A percentile compares a stretch with the other conserved stretches of the same genome.
Evolutionary conservation across 1,140 invertebrate genomes (phyloP).

Genomic region (Scaptomyza hsui): DNA sequence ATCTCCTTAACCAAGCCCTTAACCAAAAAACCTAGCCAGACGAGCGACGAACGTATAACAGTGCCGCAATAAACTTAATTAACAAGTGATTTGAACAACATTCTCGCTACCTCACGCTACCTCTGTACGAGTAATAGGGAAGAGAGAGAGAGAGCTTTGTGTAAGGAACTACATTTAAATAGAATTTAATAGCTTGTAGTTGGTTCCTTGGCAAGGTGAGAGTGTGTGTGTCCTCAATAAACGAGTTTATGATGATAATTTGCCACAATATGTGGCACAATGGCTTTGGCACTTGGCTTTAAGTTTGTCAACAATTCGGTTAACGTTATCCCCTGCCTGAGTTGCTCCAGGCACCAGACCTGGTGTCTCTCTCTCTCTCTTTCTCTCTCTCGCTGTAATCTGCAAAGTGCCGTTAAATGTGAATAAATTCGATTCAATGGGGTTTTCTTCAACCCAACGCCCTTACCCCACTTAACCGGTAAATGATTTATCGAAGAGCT

Average conservation of each 20-base stretch:
- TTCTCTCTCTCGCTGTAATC: too few relatives aligned
- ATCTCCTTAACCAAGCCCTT: not conserved
- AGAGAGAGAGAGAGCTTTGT: not conserved
- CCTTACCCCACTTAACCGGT: not conserved
- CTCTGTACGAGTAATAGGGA: too few relatives aligned
- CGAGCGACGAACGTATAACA: conserved; percentile 27
- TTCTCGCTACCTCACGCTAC: not conserved
- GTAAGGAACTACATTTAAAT: conserved; percentile 39
- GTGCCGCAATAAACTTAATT: conserved; percentile 53
- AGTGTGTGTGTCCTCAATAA: conserved; percentile 25
- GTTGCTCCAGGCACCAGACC: not conserved
- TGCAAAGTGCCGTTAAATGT: conserved; percentile 4
- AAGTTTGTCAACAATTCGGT: conserved; percentile 21
- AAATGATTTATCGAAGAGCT: conserved; percentile 21
- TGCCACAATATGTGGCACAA: conserved; percentile 43
- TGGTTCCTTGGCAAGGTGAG: conserved; percentile 22
- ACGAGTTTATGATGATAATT: conserved; percentile 53
- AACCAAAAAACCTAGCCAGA: conserved; percentile 30
- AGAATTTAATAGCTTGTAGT: conserved; percentile 43
- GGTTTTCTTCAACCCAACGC: not conserved
- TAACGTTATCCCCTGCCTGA: not conserved
- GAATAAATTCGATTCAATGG: conserved; percentile 4
- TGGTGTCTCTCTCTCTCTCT: too few relatives aligned
- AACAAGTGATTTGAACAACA: conserved; percentile 55
- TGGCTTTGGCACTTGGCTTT: conserved; percentile 22